phyloP scores from a whole-genome alignment of 2,888 invertebrate species.

The Nemotelus nigrinus region DNA sequence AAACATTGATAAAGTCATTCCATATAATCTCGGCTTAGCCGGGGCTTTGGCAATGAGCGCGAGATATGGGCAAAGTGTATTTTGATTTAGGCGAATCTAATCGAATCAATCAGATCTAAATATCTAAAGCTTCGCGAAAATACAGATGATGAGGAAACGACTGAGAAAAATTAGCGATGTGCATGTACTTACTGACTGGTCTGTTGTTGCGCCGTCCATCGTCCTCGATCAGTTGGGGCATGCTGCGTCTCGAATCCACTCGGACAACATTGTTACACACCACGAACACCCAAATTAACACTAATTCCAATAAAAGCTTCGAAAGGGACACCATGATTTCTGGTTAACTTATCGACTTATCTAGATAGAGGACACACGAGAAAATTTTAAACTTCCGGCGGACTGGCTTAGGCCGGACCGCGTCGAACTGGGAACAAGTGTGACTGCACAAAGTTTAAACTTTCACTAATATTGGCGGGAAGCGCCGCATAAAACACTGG shows the following conservation, averaged over 20 bases:
- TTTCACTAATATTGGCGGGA: not conserved
- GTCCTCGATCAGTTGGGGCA: constrained; percentile 73
- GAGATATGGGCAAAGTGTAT: too few species aligned
- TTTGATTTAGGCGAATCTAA: too few species aligned
- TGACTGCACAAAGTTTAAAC: not conserved
- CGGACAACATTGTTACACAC: not conserved
- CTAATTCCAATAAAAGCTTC: constrained; percentile 8
- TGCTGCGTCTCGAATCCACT: constrained; percentile 68
- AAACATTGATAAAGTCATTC: not conserved
- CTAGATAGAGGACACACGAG: constrained; percentile 1
- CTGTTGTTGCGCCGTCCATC: constrained; percentile 74
- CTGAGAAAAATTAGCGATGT: too few species aligned
- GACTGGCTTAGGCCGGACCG: not conserved
- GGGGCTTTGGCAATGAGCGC: too few species aligned
- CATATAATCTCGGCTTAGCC: not conserved
- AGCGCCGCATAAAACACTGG: not conserved
- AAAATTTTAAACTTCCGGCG: not conserved
- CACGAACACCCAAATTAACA: constrained; percentile 10
- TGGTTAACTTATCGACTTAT: not conserved
- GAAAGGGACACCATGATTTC: constrained; percentile 19
- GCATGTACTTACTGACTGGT: constrained; percentile 72
- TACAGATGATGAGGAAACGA: too few species aligned
- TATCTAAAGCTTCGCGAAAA: too few species aligned
- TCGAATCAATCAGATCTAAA: too few species aligned
- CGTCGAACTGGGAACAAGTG: constrained; percentile 48